Evolutionary conservation across 2,797 vertebrate genomes (phyloP).

Genomic region (Micrastur ruficollis): DNA sequence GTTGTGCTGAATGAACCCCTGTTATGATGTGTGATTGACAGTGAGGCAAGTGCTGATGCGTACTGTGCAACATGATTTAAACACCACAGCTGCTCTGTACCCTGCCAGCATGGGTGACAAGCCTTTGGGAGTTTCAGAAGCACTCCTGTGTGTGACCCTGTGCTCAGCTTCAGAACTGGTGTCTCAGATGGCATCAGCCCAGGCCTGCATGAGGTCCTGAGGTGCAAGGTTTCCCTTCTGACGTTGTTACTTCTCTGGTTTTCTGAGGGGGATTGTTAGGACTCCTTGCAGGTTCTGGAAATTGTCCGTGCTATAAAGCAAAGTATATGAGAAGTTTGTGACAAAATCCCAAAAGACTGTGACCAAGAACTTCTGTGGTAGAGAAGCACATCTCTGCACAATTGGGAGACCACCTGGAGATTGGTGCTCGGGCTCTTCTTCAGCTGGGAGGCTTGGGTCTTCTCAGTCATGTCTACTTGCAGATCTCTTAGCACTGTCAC

Average conservation of each 20-base stretch:
- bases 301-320: fast-evolving
- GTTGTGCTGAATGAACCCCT: not conserved
- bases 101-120: fast-evolving
- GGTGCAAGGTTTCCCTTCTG: not conserved
- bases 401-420: not conserved
- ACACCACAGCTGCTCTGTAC: not conserved
- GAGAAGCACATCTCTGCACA: not conserved
- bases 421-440: not conserved
- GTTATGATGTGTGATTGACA: not conserved
- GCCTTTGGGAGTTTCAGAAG: not conserved
- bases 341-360: not conserved
- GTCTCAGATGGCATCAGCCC: not conserved
- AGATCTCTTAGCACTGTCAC: not conserved
- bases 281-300: not conserved
- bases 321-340: not conserved
- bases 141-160: fast-evolving
- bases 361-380: not conserved
- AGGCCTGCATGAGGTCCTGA: not conserved
- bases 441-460: not conserved
- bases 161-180: not conserved
- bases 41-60: not conserved
- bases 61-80: not conserved
- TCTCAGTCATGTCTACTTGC: not conserved
- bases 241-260: fast-evolving
- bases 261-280: not conserved